Evolutionary conservation across 2,797 vertebrate genomes (phyloP).

Genomic region (Ispidina picta): DNA sequence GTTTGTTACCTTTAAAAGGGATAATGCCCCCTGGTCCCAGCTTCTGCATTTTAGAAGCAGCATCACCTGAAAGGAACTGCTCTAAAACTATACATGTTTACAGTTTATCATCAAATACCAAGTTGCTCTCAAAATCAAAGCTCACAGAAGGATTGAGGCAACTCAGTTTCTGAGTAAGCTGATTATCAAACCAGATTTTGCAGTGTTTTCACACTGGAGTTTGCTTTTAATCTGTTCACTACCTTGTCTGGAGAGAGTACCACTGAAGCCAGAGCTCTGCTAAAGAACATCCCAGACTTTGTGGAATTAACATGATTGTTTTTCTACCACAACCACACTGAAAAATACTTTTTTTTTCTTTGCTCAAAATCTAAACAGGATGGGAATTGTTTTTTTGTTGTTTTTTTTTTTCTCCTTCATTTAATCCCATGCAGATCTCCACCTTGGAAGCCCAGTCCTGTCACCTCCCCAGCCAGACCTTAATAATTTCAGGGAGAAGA

Average conservation of each 20-base stretch:
- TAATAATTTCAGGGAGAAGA: background rate
- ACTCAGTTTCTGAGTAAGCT: background rate
- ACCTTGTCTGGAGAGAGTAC: background rate
- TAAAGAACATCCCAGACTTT: background rate
- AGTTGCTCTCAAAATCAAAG: background rate
- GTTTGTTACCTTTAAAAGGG: background rate
- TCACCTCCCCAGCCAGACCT: background rate
- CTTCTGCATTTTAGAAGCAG: background rate
- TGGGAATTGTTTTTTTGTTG: background rate
- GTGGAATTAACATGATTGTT: background rate
- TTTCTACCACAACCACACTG: background rate
- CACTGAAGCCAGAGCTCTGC: background rate
- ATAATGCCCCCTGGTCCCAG: rapidly evolving
- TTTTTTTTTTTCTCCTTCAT: background rate
- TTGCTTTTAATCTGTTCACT: background rate
- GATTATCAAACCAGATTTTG: background rate
- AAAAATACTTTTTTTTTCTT: background rate
- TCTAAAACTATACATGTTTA: background rate
- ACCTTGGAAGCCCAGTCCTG: background rate
- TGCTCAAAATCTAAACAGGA: background rate
- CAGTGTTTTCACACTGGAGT: background rate
- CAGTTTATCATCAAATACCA: background rate
- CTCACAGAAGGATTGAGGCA: background rate
- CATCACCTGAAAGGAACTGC: background rate
- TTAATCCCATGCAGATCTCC: background rate